Evolutionary conservation across 2,888 invertebrate genomes (phyloP).

Genomic region (Troides aeacus): DNA sequence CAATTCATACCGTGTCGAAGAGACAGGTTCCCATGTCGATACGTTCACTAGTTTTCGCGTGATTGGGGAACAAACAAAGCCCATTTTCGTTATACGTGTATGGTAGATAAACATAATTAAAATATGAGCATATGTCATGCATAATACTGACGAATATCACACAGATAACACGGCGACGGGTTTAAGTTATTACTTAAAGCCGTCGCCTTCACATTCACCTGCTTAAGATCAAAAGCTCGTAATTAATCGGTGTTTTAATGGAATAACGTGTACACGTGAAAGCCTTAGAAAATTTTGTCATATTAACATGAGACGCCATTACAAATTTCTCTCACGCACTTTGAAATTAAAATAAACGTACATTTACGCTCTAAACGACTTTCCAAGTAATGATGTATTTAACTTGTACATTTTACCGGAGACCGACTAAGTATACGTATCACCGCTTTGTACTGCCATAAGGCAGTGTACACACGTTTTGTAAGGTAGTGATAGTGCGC

Average conservation of each 20-base stretch:
- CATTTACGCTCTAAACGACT: constrained; percentile 1
- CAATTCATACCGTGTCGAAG: no score
- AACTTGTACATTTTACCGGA: not conserved
- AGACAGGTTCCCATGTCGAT: no score
- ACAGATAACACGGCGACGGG: constrained; percentile 3
- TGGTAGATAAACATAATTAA: not conserved
- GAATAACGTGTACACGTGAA: constrained; percentile 4
- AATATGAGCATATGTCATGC: not conserved
- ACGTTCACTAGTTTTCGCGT: no score
- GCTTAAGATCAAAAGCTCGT: constrained; percentile 16
- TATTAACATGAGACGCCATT: constrained; percentile 7
- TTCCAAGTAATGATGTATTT: constrained; percentile 9
- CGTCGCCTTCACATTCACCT: constrained; percentile 6
- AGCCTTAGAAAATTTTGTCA: constrained; percentile 18
- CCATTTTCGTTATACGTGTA: no score
- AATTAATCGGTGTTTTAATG: constrained; percentile 20
- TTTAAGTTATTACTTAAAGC: constrained; percentile 4
- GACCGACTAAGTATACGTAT: no score
- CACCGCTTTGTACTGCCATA: no score
- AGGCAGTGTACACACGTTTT: no score
- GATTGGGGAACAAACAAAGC: no score
- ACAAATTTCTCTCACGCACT: constrained; percentile 4
- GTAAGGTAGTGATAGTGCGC: no score
- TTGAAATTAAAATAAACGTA: constrained; percentile 5
- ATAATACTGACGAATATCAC: not conserved